Evolutionary conservation across 2,888 invertebrate genomes (phyloP), one percentile per base, ranked within the genome.

Genomic region (Alcis repandata): DNA sequence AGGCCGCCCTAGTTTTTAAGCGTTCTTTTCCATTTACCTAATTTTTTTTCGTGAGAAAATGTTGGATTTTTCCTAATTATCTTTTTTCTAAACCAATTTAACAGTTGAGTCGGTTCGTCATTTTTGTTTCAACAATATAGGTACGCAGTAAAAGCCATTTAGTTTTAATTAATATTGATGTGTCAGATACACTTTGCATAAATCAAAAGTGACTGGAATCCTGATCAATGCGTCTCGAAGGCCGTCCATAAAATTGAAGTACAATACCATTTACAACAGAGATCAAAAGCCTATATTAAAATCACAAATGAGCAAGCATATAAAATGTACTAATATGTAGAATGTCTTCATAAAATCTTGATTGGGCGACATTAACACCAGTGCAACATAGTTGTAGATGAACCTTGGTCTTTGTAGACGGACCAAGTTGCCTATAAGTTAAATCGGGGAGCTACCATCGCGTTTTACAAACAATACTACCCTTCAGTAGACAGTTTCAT

Each of bases 311-410:
- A 46, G 27, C 53, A 65, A 41, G 56, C 56, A 58, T 67, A 70
- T 73, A 72, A 63, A 75, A 78, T 60, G 66, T 54, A 65, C 64
- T 67, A 66, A 62, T 27, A 27, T 27, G 27, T 27, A 27, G 6
- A 4, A 27, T 6, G 52, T 59, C 59, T 63, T 46, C 71, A 73
- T 74, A 73, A 74, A 77, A 68, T 59, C 75, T 73, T 76, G 78
- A 82, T 80, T 77, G 75, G 67, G 69, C 67, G 70, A 75, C 71
- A 77, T 85, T 83, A 78, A 76, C 80, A 82, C 80, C 69, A 33
- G 33, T 60, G 60, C 72, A 71, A 79, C 78, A 73, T 68, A 71
- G 77, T 79, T 74, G 68, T 74, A 72, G 75, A 77, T 69, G 58
- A 60, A 60, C 59, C 58, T 62, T 48, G 48, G 71, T 64, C 69